Conservation (phyloP, 2,888 invertebrate genomes). For the Drosophila limbata region DNA sequence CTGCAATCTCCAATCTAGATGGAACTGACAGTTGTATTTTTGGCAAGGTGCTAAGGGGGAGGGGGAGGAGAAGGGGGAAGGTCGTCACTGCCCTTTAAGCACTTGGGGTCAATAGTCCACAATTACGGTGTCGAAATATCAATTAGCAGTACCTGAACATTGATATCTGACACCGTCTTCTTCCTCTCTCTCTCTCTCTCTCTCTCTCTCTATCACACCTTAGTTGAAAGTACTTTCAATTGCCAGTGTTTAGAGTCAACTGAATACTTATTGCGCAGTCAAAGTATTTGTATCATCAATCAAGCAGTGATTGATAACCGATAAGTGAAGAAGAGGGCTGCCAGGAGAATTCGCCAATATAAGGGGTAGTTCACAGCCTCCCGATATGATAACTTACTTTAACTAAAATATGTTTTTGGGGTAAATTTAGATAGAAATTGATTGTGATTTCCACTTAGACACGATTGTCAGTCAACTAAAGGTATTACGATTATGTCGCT, state of each 20-base stretch:
- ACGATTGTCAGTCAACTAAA: background rate
- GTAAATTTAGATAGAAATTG: background rate
- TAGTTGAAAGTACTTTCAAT: constrained; percentile 16
- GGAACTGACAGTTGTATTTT: background rate
- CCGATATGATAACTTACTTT: background rate
- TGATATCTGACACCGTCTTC: constrained; percentile 1
- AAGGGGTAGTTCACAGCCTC: background rate
- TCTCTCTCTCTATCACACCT: background rate
- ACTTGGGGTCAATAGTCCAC: constrained; percentile 28
- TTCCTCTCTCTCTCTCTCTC: background rate
- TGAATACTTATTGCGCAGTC: constrained; percentile 57
- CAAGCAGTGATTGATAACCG: constrained; percentile 19
- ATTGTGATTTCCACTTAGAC: background rate
- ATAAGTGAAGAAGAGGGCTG: background rate
- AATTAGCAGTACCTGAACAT: constrained; percentile 45
- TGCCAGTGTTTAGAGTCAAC: constrained; percentile 47
- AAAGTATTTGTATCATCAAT: constrained; percentile 46
- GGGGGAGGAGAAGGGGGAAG: background rate
- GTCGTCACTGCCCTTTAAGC: constrained; percentile 6
- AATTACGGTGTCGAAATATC: constrained; percentile 22
- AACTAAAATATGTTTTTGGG: background rate
- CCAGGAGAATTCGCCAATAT: too few relatives aligned
- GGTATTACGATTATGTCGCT: constrained; percentile 2
- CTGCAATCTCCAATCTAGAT: background rate
- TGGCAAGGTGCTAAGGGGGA: background rate